phyloP scores from a whole-genome alignment of 2,888 invertebrate species.

The Ypsolopha sequella region DNA sequence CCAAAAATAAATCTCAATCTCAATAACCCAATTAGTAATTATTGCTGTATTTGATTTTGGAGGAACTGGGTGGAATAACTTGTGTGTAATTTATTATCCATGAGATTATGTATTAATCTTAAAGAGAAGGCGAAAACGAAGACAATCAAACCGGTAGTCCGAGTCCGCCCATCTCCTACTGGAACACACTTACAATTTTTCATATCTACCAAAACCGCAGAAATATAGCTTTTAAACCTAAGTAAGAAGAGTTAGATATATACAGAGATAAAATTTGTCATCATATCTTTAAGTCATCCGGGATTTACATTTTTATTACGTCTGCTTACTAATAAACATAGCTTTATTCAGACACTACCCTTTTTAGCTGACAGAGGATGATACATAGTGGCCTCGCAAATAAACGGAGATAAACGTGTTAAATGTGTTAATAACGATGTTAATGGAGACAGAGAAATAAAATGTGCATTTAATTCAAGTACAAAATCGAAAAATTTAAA shows the following conservation, averaged over 20 bases:
- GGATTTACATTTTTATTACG: conserved; percentile 51
- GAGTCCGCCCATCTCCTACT: conserved; percentile 6
- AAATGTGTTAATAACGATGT: background rate
- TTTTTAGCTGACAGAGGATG: conserved; percentile 3
- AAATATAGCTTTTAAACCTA: background rate
- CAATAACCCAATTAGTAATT: too few relatives aligned
- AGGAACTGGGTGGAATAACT: background rate
- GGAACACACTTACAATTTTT: background rate
- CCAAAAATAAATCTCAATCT: too few relatives aligned
- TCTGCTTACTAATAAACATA: conserved; percentile 14
- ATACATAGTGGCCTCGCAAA: conserved; percentile 11
- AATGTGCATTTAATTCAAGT: too few relatives aligned
- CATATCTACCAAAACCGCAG: background rate
- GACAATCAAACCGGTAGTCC: conserved; percentile 36
- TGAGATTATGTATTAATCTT: conserved; percentile 1
- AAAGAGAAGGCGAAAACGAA: background rate
- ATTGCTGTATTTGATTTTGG: too few relatives aligned
- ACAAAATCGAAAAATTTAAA: too few relatives aligned
- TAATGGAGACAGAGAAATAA: background rate
- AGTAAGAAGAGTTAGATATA: background rate
- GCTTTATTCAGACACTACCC: background rate
- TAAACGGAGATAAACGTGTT: background rate
- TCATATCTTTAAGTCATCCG: conserved; percentile 23
- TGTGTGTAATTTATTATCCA: background rate
- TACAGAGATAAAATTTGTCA: background rate